Evolutionary conservation across 1,140 invertebrate species (phyloP).

Genomic region (Eciton burchellii): DNA sequence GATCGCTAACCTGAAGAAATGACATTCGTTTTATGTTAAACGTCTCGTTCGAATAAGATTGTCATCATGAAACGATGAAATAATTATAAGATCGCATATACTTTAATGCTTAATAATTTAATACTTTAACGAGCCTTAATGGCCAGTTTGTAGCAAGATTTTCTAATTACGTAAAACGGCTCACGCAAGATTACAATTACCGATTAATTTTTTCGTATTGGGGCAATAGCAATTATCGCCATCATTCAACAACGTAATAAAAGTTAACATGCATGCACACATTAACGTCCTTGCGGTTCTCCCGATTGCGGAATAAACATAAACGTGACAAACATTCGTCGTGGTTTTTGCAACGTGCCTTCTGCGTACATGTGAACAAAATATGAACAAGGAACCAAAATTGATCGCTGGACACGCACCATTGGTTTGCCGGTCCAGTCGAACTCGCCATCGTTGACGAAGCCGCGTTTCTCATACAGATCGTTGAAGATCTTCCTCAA

Average conservation of each 20-base stretch:
- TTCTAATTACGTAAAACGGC: conserved; percentile 15
- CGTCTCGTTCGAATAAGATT: not conserved
- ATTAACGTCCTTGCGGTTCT: conserved; percentile 10
- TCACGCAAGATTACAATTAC: conserved; percentile 13
- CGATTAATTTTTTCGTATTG: conserved; percentile 14
- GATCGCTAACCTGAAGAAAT: not conserved
- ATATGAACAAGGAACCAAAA: too few relatives aligned
- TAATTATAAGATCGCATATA: too few relatives aligned
- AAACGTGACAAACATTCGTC: not conserved
- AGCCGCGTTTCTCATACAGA: conserved; percentile 97
- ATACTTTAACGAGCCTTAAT: conserved; percentile 17
- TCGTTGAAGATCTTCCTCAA: conserved; percentile 97
- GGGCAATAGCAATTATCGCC: not conserved
- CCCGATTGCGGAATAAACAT: conserved; percentile 3
- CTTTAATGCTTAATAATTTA: too few relatives aligned
- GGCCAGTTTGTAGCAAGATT: not conserved
- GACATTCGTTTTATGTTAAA: too few relatives aligned
- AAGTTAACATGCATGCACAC: conserved; percentile 24
- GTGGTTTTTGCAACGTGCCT: not conserved
- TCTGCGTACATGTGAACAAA: conserved; percentile 13
- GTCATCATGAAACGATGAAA: not conserved
- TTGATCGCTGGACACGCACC: conserved; percentile 86
- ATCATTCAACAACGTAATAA: conserved; percentile 4
- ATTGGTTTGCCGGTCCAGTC: conserved; percentile 99
- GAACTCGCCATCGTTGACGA: conserved; percentile 97